These are phyloP conservation scores for Tiphia femorata DNA, from an alignment of 2,888 invertebrate genomes.

Conservation along the genomic window DNA sequence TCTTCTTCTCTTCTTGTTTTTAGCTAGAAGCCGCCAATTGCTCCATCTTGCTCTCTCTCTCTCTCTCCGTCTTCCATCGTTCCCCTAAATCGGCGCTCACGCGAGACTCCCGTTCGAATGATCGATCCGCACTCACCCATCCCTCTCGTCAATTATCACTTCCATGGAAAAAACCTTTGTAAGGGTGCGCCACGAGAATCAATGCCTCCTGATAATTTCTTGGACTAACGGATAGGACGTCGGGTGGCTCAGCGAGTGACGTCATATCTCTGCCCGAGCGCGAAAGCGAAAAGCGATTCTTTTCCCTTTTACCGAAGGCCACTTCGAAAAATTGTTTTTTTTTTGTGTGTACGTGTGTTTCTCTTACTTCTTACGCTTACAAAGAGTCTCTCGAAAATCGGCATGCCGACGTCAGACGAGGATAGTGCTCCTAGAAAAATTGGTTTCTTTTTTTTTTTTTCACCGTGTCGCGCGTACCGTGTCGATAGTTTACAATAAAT, in stretches of 20 bases:
- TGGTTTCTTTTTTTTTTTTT: conserved; percentile 3
- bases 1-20: conserved; percentile 27
- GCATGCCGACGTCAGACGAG: background rate
- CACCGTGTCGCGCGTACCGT: conserved; percentile 28
- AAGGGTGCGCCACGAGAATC: conserved; percentile 41
- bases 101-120: background rate
- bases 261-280: conserved; percentile 36
- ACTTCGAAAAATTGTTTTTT: conserved; percentile 68
- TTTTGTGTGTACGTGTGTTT: too few relatives aligned
- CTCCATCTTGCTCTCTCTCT: too few relatives aligned
- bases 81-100: background rate
- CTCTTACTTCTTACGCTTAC: conserved; percentile 57
- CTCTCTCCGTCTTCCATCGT: conserved; percentile 22
- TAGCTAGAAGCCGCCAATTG: conserved; percentile 39
- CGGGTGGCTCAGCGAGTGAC: conserved; percentile 31
- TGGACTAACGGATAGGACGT: conserved; percentile 37
- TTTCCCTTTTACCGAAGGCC: conserved; percentile 63
- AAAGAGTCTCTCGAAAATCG: conserved; percentile 42
- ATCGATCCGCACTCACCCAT: background rate
- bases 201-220: conserved; percentile 30
- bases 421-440: background rate
- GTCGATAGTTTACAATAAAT: conserved; percentile 33
- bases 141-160: too few relatives aligned
- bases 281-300: conserved; percentile 60
- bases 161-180: conserved; percentile 21